Evolutionary conservation across 2,113 vertebrate species (phyloP).

Genomic region (Petrocephalus microphthalmus): DNA sequence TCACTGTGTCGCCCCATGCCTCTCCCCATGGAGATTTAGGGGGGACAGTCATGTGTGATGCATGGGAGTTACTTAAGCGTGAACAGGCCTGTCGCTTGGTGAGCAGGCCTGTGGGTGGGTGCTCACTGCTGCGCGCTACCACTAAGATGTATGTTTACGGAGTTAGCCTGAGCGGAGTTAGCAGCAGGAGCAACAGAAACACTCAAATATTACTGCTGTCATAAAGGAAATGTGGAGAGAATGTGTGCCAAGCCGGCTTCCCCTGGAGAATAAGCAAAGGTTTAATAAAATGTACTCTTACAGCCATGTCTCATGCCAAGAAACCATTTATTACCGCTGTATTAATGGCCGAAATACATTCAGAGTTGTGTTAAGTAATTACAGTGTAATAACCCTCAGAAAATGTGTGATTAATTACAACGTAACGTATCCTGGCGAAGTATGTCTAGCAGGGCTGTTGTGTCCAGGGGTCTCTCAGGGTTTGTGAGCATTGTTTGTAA

Average conservation of each 20-base stretch:
- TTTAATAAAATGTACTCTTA: neutral
- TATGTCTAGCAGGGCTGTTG: neutral
- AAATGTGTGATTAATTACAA: conserved; percentile 11
- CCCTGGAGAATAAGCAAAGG: neutral
- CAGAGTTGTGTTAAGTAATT: conserved; percentile 9
- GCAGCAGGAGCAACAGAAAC: neutral
- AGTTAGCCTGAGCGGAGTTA: neutral
- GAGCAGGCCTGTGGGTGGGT: neutral
- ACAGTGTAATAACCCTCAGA: neutral
- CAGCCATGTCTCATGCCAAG: neutral
- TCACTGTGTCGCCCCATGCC: too few species aligned
- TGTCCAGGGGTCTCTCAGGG: neutral
- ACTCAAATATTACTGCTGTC: neutral
- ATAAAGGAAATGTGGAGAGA: neutral
- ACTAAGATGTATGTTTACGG: neutral
- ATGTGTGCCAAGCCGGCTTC: neutral
- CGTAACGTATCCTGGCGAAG: neutral
- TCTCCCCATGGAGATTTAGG: neutral
- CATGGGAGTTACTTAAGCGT: neutral
- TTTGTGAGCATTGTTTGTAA: neutral
- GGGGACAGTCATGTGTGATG: neutral
- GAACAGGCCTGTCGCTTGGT: neutral
- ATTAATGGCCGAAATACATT: conserved; percentile 16
- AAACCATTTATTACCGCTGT: conserved; percentile 10
- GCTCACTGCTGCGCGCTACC: neutral